phyloP scores from a whole-genome alignment of 2,888 invertebrate species.

The Cabera pusaria region DNA sequence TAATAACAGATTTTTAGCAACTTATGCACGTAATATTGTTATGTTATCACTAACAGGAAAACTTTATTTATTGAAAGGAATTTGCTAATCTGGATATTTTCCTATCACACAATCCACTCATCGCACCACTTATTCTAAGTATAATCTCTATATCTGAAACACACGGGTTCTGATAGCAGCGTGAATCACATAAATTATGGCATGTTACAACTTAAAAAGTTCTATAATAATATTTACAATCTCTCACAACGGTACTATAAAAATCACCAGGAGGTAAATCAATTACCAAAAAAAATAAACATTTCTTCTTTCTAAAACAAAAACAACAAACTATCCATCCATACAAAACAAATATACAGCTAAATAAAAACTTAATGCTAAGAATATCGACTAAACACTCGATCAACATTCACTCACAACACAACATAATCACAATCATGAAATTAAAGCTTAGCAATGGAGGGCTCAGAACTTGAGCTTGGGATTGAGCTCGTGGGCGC shows the following conservation, averaged over 20 bases:
- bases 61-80: too few relatives aligned
- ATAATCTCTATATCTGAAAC: slow-evolving; percentile 1
- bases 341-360: slow-evolving; percentile 35
- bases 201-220: slow-evolving; percentile 21
- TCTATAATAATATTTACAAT: slow-evolving; percentile 23
- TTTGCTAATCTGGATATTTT: too few relatives aligned
- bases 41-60: too few relatives aligned
- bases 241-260: slow-evolving; percentile 27
- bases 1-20: too few relatives aligned
- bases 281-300: slow-evolving; percentile 43
- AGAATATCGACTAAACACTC: slow-evolving; percentile 45
- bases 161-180: slow-evolving; percentile 14
- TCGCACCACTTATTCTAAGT: slow-evolving; percentile 2
- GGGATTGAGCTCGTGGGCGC: slow-evolving; percentile 93
- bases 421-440: slow-evolving; percentile 50
- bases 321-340: slow-evolving; percentile 58
- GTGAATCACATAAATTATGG: slow-evolving; percentile 20
- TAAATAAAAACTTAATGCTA: slow-evolving; percentile 68
- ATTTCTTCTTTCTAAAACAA: slow-evolving; percentile 74
- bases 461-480: slow-evolving; percentile 85
- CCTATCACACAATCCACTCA: too few relatives aligned
- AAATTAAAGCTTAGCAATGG: slow-evolving; percentile 72
- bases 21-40: too few relatives aligned
- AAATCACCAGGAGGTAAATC: slow-evolving; percentile 34
- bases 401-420: slow-evolving; percentile 37